Percentiles rank a stretch among this genome's conserved stretches.
These are phyloP conservation scores for Percina caprodes DNA, from an alignment of 2,113 vertebrate genomes.

Conservation along the genomic window DNA sequence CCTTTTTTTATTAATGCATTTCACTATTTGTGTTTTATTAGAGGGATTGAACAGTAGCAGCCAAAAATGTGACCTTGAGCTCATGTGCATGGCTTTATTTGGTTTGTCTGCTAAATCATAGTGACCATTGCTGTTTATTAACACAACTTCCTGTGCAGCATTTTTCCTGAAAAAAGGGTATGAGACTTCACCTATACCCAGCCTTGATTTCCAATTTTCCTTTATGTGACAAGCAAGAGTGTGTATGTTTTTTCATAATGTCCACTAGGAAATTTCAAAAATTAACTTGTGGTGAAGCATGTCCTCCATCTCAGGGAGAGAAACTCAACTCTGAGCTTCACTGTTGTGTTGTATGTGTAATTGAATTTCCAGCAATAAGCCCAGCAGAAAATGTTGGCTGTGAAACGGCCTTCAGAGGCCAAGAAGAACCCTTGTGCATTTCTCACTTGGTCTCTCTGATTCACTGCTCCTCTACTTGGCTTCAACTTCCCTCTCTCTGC, in stretches of 20 bases:
- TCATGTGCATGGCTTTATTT: background rate
- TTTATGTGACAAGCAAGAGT: background rate
- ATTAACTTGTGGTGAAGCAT: background rate
- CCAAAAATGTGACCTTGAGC: constrained; percentile 5
- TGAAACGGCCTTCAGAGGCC: constrained; percentile 48
- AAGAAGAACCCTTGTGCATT: constrained; percentile 44
- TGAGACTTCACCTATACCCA: background rate
- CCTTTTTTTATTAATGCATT: constrained; percentile 9
- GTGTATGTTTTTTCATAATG: background rate
- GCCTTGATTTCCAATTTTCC: background rate
- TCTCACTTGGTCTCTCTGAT: constrained; percentile 34
- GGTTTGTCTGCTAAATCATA: constrained; percentile 35
- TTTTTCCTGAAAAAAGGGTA: background rate
- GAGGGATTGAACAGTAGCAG: background rate
- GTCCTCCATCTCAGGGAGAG: constrained; percentile 14
- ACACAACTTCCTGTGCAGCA: constrained; percentile 17
- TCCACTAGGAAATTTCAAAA: background rate
- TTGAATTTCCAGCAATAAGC: constrained; percentile 60
- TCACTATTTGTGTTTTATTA: constrained; percentile 8
- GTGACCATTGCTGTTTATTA: constrained; percentile 43
- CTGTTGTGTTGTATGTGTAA: constrained; percentile 35
- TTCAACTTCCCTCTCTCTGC: background rate
- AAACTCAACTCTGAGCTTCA: constrained; percentile 11
- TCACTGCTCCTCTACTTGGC: constrained; percentile 34
- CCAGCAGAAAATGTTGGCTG: constrained; percentile 41